Base-by-base conservation (phyloP, 2,113 vertebrate genomes). In the Pseudorectes ferrugineus region DNA sequence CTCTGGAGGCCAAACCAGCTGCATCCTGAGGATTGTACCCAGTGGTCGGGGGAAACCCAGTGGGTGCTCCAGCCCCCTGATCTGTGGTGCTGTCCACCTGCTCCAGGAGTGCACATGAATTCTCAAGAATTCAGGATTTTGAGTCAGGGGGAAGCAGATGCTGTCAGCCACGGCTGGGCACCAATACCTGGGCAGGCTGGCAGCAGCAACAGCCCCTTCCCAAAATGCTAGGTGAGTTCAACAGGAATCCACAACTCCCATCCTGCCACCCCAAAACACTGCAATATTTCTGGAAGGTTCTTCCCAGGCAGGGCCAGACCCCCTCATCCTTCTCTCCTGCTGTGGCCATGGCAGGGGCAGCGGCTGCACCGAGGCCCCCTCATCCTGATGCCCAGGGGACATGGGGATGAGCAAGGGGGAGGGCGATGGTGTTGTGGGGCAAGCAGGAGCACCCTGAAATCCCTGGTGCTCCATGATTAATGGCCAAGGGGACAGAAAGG, bases 201-300 rank as follows among this genome's bases (percentile, higher is more conserved):
- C 5, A 7, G 75, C 42, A 77, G 29, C 17, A 16, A 52, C 21
- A 6, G 8, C 43, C 14, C 2, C 42, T 48, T 54, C 23, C 54
- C 46, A 40, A 26, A 43, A 19, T 11, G 19, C 28, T 70, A 33
- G 10, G 23, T 54, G 43, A 22, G 46, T 40, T 70, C 66, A 70
- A 23, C 4, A 14, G n/a, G 63, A 75, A 40, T 25, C 38, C 40
- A 55, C 12, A 70, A 2, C 46, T 55, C 45, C 43, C 49, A 68
- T 29, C 55, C 45, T 59, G 65, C 33, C 71, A 14, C 46, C 80
- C 54, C 49, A 14, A 77, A 93, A 80, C 1, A 4, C 52, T 52
- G 58, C 68, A 72, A 28, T 4, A 0, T 36, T 95, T 93, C 92
- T 55, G 40, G 94, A 95, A 93, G 88, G 25, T 92, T 95, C 92